Percentiles rank a stretch among this genome's conserved stretches.
Conservation (phyloP, 2,888 invertebrate genomes). For the Drosophila vallismaia region DNA sequence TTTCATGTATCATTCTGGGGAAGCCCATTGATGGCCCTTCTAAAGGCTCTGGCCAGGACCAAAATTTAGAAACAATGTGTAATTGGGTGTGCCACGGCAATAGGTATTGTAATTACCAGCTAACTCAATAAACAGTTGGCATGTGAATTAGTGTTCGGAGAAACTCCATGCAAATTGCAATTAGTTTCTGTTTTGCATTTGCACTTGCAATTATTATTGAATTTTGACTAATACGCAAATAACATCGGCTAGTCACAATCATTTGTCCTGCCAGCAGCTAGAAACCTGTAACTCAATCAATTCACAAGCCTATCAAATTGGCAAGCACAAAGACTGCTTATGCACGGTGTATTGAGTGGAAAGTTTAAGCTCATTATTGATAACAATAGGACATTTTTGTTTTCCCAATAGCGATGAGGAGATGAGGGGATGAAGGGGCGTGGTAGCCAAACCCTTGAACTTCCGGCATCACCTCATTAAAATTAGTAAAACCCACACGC, state of each 20-base stretch:
- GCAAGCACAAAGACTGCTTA: constrained; percentile 13
- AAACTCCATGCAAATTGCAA: constrained; percentile 42
- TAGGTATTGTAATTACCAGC: constrained; percentile 34
- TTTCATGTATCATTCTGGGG: constrained; percentile 7
- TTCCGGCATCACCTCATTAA: constrained; percentile 52
- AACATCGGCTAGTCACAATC: constrained; percentile 10
- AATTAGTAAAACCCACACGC: constrained; percentile 40
- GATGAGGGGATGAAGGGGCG: neutral
- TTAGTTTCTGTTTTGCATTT: constrained; percentile 46
- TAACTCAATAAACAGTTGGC: constrained; percentile 38
- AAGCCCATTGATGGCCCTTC: constrained; percentile 9
- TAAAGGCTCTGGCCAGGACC: neutral
- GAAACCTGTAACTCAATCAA: constrained; percentile 37
- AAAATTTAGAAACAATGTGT: constrained; percentile 24
- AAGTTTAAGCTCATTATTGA: constrained; percentile 29
- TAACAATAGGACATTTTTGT: constrained; percentile 29
- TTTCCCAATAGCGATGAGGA: constrained; percentile 11
- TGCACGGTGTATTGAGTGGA: neutral
- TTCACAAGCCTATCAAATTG: constrained; percentile 10
- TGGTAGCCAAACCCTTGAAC: constrained; percentile 4
- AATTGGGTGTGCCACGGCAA: constrained; percentile 16
- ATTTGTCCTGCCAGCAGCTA: neutral
- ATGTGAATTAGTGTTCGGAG: constrained; percentile 15
- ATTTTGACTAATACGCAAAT: constrained; percentile 41
- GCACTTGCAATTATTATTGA: constrained; percentile 47